Evolutionary conservation across 2,797 vertebrate genomes (phyloP).

Genomic region (Molossus molossus): DNA sequence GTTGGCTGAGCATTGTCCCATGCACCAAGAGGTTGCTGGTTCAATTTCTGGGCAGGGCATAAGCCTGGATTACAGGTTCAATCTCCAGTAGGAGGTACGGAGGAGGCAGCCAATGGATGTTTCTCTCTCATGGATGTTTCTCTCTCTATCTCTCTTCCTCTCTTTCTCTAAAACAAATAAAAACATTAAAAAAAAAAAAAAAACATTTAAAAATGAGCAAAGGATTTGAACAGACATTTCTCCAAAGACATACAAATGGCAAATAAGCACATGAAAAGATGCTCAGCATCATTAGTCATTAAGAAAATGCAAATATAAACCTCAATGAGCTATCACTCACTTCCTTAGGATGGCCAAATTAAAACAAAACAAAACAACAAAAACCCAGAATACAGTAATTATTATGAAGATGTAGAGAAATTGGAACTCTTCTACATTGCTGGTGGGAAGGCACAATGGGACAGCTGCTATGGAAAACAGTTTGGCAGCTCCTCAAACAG

Average conservation of each 20-base stretch:
- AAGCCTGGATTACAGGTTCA: neutral
- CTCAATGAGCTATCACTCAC: neutral
- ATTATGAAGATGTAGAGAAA: slow-evolving; percentile 14
- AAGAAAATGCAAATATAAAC: slow-evolving; percentile 54
- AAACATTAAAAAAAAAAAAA: slow-evolving; percentile 40
- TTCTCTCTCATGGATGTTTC: neutral
- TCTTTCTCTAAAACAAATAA: neutral
- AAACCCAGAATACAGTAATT: neutral
- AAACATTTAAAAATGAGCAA: slow-evolving; percentile 45
- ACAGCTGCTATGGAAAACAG: slow-evolving; percentile 62
- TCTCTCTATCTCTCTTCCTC: neutral
- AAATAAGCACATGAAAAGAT: slow-evolving; percentile 42
- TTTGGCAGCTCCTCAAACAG: slow-evolving; percentile 65
- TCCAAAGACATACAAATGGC: slow-evolving; percentile 33
- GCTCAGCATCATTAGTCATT: slow-evolving; percentile 17
- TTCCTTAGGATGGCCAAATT: slow-evolving; percentile 10
- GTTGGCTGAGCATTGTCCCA: neutral
- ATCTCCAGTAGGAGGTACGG: neutral
- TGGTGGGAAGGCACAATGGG: slow-evolving; percentile 8
- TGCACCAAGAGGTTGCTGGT: neutral
- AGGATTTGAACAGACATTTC: slow-evolving; percentile 42
- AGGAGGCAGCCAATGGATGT: neutral
- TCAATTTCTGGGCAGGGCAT: neutral
- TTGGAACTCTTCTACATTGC: neutral
- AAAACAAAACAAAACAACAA: neutral